Evolutionary conservation across 2,113 vertebrate species (phyloP), one percentile per base, ranked within the genome.

Genomic region (Zosterops lateralis): DNA sequence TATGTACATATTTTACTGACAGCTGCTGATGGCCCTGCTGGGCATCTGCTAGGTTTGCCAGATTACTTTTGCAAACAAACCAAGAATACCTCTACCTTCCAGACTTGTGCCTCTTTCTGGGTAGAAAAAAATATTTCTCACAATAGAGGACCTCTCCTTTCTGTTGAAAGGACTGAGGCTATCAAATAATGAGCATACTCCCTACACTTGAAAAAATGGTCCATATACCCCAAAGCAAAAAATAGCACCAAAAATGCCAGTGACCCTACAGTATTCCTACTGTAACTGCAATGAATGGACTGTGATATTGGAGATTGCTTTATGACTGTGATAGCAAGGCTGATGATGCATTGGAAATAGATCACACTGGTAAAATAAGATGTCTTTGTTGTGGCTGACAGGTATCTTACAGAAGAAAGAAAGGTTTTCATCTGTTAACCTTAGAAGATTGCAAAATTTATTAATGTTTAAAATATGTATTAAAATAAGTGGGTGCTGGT

Each of bases 21-120:
- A 95, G 75, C 72, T 88, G 75, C 60, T 45, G 48, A 28, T 68
- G 61, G 68, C 19, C 36, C 44, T 92, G 65, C 57, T 86, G 56
- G 67, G 51, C 72, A 81, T 45, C 47, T 92, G 32, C 36, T 51
- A 54, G 24, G 5, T 45, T 86, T 84, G 83, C 34, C 83, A 80
- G 72, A 21, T 40, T 10, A 54, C 42, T 76, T 93, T 22, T 44
- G 34, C 47, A 88, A 90, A 38, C 17, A 65, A 53, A 79, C 13
- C 81, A 68, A n/a, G 17, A 47, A 65, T 38, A 78, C 18, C 42
- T 25, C 5, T 50, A 84, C 58, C n/a, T 70, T 73, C 50, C 28
- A 86, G 34, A 76, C 47, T 66, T 19, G 4, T 36, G 19, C 14
- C 29, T 87, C 60, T 40, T 92, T 78, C 50, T 45, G 53, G 7